phyloP scores from a whole-genome alignment of 2,113 vertebrate species.

The Apaloderma vittatum region DNA sequence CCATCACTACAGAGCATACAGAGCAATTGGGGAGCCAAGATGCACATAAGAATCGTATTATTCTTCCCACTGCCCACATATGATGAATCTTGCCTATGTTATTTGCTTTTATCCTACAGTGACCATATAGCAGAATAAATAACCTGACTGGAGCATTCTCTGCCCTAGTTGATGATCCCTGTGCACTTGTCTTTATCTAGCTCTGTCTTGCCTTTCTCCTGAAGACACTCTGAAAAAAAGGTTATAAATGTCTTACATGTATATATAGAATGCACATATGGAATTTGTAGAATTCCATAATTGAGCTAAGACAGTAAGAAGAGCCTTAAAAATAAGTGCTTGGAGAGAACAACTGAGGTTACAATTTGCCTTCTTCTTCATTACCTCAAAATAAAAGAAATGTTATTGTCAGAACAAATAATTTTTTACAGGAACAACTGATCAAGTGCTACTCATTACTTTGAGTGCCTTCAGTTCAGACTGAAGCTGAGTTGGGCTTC shows the following conservation, averaged over 20 bases:
- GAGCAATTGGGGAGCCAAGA: not conserved
- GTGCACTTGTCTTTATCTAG: not conserved
- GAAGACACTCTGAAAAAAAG: not conserved
- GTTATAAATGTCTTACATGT: not conserved
- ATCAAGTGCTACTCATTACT: not conserved
- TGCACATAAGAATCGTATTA: not conserved
- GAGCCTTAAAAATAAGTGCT: not conserved
- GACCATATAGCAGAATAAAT: not conserved
- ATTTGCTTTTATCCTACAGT: not conserved
- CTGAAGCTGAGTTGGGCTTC: not conserved
- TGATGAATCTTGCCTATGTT: not conserved
- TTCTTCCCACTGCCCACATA: not conserved
- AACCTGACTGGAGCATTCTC: not conserved
- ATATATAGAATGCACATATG: rapidly evolving
- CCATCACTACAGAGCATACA: not conserved
- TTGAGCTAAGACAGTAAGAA: not conserved
- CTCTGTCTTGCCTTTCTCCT: not conserved
- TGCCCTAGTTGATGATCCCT: not conserved
- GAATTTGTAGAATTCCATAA: not conserved
- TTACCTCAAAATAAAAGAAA: not conserved
- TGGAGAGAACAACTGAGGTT: not conserved
- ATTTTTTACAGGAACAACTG: not conserved
- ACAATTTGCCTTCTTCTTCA: not conserved
- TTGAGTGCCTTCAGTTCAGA: not conserved
- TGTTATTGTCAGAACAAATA: not conserved